Percentiles rank a stretch among this genome's conserved stretches.
Conservation (phyloP, 92 coral and sea anemone genomes). For the Scolanthus callimorphus region DNA sequence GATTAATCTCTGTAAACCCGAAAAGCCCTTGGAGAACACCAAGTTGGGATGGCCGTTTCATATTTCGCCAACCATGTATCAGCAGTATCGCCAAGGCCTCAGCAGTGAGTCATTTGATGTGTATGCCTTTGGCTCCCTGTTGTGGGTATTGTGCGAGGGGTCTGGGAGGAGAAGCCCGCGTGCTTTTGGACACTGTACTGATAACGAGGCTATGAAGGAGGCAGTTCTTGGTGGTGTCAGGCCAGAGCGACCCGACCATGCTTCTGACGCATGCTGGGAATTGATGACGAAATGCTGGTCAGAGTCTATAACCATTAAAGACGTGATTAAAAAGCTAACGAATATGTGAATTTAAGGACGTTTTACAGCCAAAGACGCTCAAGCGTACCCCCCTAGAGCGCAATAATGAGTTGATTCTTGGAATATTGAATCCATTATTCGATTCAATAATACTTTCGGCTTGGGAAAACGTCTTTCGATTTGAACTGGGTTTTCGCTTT, state of each 20-base stretch:
- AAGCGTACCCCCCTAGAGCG: too few relatives aligned
- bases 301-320: not conserved
- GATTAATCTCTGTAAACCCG: constrained; percentile 51
- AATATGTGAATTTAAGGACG: too few relatives aligned
- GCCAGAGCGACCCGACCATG: constrained; percentile 36
- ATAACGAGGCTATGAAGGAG: constrained; percentile 31
- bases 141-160: constrained; percentile 66
- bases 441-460: too few relatives aligned
- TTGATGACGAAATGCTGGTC: constrained; percentile 49
- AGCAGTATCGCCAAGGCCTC: constrained; percentile 15
- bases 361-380: too few relatives aligned
- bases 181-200: constrained; percentile 26
- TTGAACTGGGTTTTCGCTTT: too few relatives aligned
- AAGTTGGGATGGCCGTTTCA: constrained; percentile 51
- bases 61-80: constrained; percentile 41
- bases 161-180: constrained; percentile 39
- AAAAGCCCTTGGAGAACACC: constrained; percentile 48
- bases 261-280: constrained; percentile 48
- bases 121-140: constrained; percentile 54
- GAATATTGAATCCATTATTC: too few relatives aligned
- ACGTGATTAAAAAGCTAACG: too few relatives aligned
- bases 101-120: constrained; percentile 28
- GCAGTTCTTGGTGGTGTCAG: constrained; percentile 32
- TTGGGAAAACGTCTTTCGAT: too few relatives aligned
- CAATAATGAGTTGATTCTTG: too few relatives aligned